These are phyloP conservation scores for Lasioglossum lativentre DNA, from an alignment of 2,888 invertebrate species.

Conservation along the genomic window DNA sequence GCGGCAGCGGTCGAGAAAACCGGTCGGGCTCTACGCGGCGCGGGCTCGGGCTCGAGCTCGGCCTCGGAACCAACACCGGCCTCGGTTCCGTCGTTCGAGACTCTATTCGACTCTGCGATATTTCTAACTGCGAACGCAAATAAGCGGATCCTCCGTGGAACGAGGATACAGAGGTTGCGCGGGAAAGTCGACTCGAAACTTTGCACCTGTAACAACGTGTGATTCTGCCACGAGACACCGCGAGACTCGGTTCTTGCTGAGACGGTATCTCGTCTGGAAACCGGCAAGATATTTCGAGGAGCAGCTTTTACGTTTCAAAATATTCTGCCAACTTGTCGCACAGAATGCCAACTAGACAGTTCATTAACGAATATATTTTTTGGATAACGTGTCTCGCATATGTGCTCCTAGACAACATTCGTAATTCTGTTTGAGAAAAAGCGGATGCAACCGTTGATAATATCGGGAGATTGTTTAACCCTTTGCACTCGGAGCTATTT, in stretches of 20 bases:
- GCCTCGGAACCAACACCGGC: background rate
- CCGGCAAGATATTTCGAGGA: slow-evolving; percentile 56
- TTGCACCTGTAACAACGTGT: slow-evolving; percentile 65
- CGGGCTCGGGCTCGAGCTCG: background rate
- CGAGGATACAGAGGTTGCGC: background rate
- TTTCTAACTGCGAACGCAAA: slow-evolving; percentile 71
- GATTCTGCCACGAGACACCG: slow-evolving; percentile 50
- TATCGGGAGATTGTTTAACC: too few species aligned
- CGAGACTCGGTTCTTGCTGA: slow-evolving; percentile 19
- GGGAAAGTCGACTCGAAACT: slow-evolving; percentile 50
- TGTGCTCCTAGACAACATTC: background rate
- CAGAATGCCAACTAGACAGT: background rate
- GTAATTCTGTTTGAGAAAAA: background rate
- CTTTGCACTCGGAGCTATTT: too few species aligned
- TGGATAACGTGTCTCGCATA: background rate
- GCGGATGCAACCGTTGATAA: too few species aligned
- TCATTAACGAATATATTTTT: background rate
- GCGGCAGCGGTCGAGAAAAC: slow-evolving; percentile 30
- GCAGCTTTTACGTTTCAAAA: slow-evolving; percentile 42
- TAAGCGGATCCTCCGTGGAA: slow-evolving; percentile 41
- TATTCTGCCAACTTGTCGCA: slow-evolving; percentile 15
- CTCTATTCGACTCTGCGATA: slow-evolving; percentile 13
- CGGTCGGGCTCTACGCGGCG: slow-evolving; percentile 32
- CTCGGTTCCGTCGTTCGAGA: background rate
- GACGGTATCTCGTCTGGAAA: background rate